Evolutionary conservation across 2,888 invertebrate species (phyloP), one percentile per base, ranked within the genome.

Genomic region (Orthosia incerta): DNA sequence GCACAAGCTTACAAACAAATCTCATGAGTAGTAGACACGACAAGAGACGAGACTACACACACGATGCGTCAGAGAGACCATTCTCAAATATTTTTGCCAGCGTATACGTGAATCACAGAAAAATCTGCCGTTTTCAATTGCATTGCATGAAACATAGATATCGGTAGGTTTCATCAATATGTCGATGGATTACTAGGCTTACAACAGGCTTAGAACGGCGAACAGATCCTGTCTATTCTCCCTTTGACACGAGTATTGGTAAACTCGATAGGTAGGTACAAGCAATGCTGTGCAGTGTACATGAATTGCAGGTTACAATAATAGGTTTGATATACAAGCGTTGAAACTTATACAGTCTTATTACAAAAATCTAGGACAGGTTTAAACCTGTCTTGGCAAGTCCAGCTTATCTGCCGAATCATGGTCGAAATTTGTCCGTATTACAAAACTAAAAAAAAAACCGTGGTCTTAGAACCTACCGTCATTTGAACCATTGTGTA

Each of bases 121-220:
- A 53, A 45, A 48, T 23, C 45, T 18, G 4, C n/a, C 4, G 18
- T 51, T 50, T 48, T 15, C 20, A 48, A 57, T 50, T 23, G 23
- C 39, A 57, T 50, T 23, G 23, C 39, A 20, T 48, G 51, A 18
- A 51, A 23, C 46, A 15, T 26, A 45, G 20, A 15, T 18, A 55
- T 63, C 48, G 15, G n/a, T 45, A 3, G 62, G 56, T 55, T 77
- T 77, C 57, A 77, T 68, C 64, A 68, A 68, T 50, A 65, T 65
- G 65, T 13, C 26, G 65, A 60, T 20, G 48, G 68, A 69, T 78
- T 78, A 31, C 65, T 39, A 26, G n/a, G 20, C 63, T 46, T 51
- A 67, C 62, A 71, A 51, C 68, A 31, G 57, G 72, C 53, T 82
- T 71, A 26, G 55, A 71, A 39, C 23, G 18, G 61, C 31, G 16